Evolutionary conservation across 2,113 vertebrate species (phyloP).

Genomic region (Melanostigma gelatinosum): DNA sequence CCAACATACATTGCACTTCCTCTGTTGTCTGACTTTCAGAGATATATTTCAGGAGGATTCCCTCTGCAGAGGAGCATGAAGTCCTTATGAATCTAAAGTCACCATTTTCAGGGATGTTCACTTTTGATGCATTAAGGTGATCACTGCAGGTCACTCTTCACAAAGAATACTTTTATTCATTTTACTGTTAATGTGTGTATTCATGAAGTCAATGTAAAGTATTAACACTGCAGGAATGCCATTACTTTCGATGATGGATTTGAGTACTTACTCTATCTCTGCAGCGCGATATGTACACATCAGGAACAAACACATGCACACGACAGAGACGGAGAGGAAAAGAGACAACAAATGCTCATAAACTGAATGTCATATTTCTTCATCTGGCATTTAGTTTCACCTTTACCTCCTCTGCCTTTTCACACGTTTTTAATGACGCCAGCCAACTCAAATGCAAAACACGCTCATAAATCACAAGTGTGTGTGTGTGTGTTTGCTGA

Average conservation of each 20-base stretch:
- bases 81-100: not conserved
- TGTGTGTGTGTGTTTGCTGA: not conserved
- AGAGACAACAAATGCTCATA: not conserved
- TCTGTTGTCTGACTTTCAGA: not conserved
- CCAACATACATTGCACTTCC: not conserved
- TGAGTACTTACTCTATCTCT: not conserved
- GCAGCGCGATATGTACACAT: not conserved
- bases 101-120: not conserved
- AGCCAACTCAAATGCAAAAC: not conserved
- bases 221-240: not conserved
- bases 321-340: not conserved
- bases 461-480: conserved; percentile 1
- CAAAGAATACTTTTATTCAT: not conserved
- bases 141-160: not conserved
- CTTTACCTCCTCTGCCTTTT: not conserved
- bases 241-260: not conserved
- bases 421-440: not conserved
- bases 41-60: not conserved
- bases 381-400: conserved; percentile 1
- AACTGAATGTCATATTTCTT: not conserved
- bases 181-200: not conserved
- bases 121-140: not conserved
- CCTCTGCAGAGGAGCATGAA: not conserved
- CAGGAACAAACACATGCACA: not conserved
- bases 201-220: too few species aligned